phyloP scores from a whole-genome alignment of 1,140 invertebrate genomes.

The Melanaphis sacchari region DNA sequence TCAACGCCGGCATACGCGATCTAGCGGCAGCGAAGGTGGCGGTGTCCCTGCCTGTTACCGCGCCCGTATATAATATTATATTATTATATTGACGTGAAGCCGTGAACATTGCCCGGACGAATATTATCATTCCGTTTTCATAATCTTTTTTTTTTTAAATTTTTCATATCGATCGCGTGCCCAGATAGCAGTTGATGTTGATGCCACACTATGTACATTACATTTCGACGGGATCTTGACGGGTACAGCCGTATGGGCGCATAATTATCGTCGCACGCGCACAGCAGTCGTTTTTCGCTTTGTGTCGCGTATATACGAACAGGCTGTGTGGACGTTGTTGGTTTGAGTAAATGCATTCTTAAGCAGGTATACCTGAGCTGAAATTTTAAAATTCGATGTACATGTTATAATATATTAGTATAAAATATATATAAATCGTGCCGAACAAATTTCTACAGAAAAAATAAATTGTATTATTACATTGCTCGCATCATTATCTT shows the following conservation, averaged over 20 bases:
- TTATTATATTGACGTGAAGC: not conserved
- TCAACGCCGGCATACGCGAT: not conserved
- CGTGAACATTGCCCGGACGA: not conserved
- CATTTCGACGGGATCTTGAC: not conserved
- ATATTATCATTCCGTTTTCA: not conserved
- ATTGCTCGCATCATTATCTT: not conserved
- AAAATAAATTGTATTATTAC: not conserved
- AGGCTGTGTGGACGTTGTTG: not conserved
- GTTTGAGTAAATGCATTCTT: not conserved
- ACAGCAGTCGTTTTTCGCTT: not conserved
- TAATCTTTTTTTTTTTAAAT: slow-evolving; percentile 20
- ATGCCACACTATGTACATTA: not conserved
- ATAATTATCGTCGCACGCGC: not conserved
- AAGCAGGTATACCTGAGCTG: too few species aligned
- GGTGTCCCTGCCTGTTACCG: not conserved
- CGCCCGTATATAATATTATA: not conserved
- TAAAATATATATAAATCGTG: too few species aligned
- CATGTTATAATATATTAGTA: too few species aligned
- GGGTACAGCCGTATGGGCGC: too few species aligned
- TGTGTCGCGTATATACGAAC: not conserved
- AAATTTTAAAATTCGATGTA: too few species aligned
- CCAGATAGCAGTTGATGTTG: not conserved
- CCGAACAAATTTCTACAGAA: not conserved
- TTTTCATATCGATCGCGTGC: not conserved
- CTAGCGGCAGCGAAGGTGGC: not conserved